Base-by-base conservation (phyloP, 2,797 vertebrate genomes). In the Poecilia picta region DNA sequence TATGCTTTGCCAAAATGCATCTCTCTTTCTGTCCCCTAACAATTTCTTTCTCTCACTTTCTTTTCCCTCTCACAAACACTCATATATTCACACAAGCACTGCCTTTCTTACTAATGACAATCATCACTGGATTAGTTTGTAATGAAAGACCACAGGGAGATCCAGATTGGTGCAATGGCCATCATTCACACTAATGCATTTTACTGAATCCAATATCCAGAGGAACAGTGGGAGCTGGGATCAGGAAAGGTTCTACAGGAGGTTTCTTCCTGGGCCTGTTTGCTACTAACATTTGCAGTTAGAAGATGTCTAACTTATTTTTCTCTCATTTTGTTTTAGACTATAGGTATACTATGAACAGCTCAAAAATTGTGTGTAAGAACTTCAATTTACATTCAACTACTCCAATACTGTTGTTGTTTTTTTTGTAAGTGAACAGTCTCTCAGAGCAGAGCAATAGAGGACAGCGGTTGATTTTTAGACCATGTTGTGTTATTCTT, bases 101-200 rank as follows among this genome's bases (percentile, higher is more conserved):
- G n/a, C 73, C 81, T 86, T 55, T 84, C 85, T 79, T 64, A 81
- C 86, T 89, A 91, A 92, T 91, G 93, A 91, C 11, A 81, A 92
- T 94, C 90, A 93, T 92, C 88, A 90, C 87, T 92, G 90, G 92
- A 93, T 94, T 93, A 93, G 88, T 75, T 76, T 77, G 81, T 94
- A 93, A 94, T 94, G 90, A 89, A 94, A 89, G 86, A 88, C 92
- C 83, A 83, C 46, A 68, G 88, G 82, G 91, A 90, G 82, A 83
- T 88, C 36, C 75, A 87, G 84, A 80, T 81, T 78, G 80, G 59
- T 89, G 81, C 82, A 75, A 77, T 57, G 70, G 81, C 84, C 77
- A 86, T 90, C 74, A 82, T 83, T 91, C 87, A 88, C 83, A 76
- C 89, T 85, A 90, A 91, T 91, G 84, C 83, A 78, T 84, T 83